Percentiles rank a stretch among this genome's conserved stretches.
Conservation (phyloP, 2,888 invertebrate genomes). For the Diarsia dahlii region DNA sequence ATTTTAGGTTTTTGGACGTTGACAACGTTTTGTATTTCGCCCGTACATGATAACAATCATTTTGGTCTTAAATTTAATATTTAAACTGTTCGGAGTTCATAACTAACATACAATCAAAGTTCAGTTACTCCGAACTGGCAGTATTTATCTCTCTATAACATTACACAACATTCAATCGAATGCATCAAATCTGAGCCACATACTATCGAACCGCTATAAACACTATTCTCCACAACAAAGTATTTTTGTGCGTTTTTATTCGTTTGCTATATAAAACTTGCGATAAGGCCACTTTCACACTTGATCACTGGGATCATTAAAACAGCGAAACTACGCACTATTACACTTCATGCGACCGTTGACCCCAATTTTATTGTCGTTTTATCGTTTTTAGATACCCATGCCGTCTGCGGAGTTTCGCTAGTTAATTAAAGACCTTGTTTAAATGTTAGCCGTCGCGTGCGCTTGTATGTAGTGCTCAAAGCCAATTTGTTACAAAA, state of each 20-base stretch:
- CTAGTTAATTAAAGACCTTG: not conserved
- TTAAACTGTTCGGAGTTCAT: not conserved
- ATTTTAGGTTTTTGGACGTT: conserved; percentile 21
- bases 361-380: not conserved
- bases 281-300: conserved; percentile 16
- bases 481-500: not conserved
- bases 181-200: conserved; percentile 1
- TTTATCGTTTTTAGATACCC: not conserved
- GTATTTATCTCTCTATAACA: not conserved
- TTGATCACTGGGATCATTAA: not conserved
- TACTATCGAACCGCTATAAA: not conserved
- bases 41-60: not conserved
- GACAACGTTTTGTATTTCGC: not conserved
- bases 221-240: not conserved
- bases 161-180: not conserved
- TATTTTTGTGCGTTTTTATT: conserved; percentile 39
- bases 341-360: not conserved
- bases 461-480: not conserved
- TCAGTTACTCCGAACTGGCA: conserved; percentile 1
- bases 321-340: not conserved
- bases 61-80: not conserved
- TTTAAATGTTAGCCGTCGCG: not conserved
- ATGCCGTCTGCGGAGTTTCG: not conserved
- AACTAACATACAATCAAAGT: not conserved
- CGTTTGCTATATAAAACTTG: not conserved